Base-by-base conservation (phyloP, 2,888 invertebrate species). In the Pterostichus niger region DNA sequence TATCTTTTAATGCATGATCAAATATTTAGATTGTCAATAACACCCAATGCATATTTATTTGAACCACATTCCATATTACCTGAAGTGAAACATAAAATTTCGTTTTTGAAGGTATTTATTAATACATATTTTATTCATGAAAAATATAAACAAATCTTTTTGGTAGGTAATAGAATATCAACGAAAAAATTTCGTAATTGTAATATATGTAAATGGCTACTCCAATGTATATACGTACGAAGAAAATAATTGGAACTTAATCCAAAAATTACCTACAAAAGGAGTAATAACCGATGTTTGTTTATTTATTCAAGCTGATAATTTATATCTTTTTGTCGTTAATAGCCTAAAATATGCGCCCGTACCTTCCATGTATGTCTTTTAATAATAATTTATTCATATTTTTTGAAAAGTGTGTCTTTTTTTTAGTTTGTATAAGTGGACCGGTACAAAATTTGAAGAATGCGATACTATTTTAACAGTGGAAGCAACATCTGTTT, bases 1-100 rank as follows among this genome's bases (percentile, higher is more conserved):
- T 75, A 75, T 75, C 49, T 75, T 75, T 52, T 75, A 52, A 52
- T 75, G 52, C 10, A 49, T 13, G 75, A 75, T 75, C 31, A 75
- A 52, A 52, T 75, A n/a, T 75, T 52, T 75, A 75, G 31, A 33
- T 49, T 75, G 49, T 40, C 75, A n/a, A 10, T 75, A 11, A 75
- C 24, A 9, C 15, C 33, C 0, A 24, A 75, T 33, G 52, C 52
- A 6, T 52, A 52, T 9, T 52, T 75, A 75, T 75, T 75, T 75
- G 52, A 75, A 75, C 75, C 52, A 49, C 75, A 75, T 75, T 75
- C 75, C 10, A 9, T n/a, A 6, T 52, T 75, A 33, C 52, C 75
- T 52, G 52, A 17, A 49, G 33, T 52, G 5, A n/a, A 52, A 13
- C n/a, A 75, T n/a, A 44, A 75, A 52, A 33, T 75, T 52, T 75